Percentiles rank a stretch among this genome's conserved stretches.
Evolutionary conservation across 1,140 invertebrate genomes (phyloP).

Genomic region (Drosophila cardini): DNA sequence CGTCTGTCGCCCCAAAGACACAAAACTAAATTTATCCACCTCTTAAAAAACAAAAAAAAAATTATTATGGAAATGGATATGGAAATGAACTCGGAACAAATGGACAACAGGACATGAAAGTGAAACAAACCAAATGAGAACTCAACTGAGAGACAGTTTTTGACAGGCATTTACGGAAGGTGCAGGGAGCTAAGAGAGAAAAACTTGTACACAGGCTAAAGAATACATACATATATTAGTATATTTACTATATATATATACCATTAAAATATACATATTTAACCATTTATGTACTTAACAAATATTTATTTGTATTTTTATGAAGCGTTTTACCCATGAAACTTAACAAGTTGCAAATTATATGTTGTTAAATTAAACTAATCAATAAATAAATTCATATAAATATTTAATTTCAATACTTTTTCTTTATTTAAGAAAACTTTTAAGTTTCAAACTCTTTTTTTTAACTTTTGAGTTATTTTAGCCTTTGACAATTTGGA

Average conservation of each 20-base stretch:
- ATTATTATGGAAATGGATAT: constrained; percentile 6
- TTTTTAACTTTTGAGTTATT: too few relatives aligned
- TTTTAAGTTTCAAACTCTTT: too few relatives aligned
- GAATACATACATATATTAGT: constrained; percentile 60
- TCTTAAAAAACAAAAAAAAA: too few relatives aligned
- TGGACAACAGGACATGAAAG: constrained; percentile 32
- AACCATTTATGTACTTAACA: constrained; percentile 43
- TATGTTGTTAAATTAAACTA: neutral
- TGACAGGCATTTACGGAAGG: constrained; percentile 49
- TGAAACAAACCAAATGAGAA: constrained; percentile 30
- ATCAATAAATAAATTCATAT: neutral
- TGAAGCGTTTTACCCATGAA: constrained; percentile 28
- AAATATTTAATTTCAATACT: neutral
- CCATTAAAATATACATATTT: constrained; percentile 40
- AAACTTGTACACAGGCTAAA: constrained; percentile 45
- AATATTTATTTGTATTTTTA: constrained; percentile 1
- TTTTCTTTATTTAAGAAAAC: neutral
- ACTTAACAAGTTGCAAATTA: constrained; percentile 17
- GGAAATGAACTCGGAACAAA: constrained; percentile 38
- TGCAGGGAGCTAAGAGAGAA: constrained; percentile 20
- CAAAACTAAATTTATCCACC: constrained; percentile 53
- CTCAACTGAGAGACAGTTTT: constrained; percentile 47
- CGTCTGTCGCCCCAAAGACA: constrained; percentile 52
- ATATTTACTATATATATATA: constrained; percentile 40
- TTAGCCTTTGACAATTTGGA: neutral